phyloP scores from a whole-genome alignment of 2,888 invertebrate species.

The Lissocephala sabroskyi region DNA sequence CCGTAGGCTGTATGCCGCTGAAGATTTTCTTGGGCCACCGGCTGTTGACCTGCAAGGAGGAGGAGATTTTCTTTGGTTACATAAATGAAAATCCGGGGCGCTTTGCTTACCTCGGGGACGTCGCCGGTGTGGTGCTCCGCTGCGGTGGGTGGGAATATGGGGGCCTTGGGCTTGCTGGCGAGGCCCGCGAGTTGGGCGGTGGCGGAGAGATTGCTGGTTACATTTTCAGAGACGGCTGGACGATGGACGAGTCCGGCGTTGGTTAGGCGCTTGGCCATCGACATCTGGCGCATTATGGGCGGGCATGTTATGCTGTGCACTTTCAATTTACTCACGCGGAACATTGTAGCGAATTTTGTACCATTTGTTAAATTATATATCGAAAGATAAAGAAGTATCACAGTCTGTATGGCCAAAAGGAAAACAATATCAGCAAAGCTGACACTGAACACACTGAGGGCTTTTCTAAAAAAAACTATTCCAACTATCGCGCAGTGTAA shows the following conservation, averaged over 20 bases:
- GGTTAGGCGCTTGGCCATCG: conserved; percentile 16
- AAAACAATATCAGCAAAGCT: not conserved
- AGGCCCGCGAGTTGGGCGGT: conserved; percentile 7
- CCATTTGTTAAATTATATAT: not conserved
- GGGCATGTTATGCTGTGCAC: not conserved
- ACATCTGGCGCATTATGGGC: conserved; percentile 10
- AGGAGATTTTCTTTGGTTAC: conserved; percentile 18
- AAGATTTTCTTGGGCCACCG: conserved; percentile 80
- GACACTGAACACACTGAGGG: too few relatives aligned
- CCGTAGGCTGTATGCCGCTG: conserved; percentile 98
- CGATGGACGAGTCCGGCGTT: not conserved
- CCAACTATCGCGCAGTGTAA: too few relatives aligned
- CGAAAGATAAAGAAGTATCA: not conserved
- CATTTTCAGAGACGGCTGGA: too few relatives aligned
- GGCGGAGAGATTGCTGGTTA: conserved; percentile 10
- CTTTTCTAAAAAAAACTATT: too few relatives aligned
- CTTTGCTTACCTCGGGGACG: conserved; percentile 11
- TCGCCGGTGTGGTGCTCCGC: not conserved
- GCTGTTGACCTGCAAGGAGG: conserved; percentile 11
- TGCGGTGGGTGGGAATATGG: too few relatives aligned
- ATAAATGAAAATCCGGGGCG: conserved; percentile 12
- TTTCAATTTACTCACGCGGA: conserved; percentile 20
- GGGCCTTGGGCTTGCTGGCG: not conserved
- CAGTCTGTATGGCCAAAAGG: too few relatives aligned
- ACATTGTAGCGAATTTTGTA: conserved; percentile 24